Percentiles rank a stretch among this genome's conserved stretches.
These are phyloP conservation scores for Drosophila aldrichi DNA, from an alignment of 2,888 invertebrate species.

Conservation along the genomic window DNA sequence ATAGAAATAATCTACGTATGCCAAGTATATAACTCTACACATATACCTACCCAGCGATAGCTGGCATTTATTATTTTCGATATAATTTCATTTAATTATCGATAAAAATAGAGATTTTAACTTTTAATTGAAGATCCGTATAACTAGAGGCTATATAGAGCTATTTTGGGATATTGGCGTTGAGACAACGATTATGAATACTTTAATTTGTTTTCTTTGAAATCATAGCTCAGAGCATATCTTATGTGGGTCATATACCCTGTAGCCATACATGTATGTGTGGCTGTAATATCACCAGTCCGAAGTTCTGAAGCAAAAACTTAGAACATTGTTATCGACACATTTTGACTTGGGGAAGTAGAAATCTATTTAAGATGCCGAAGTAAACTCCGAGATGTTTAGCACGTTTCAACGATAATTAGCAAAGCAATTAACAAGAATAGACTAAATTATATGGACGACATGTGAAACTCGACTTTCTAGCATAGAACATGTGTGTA, in stretches of 20 bases:
- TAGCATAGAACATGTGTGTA: not conserved
- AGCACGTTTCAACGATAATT: constrained; percentile 31
- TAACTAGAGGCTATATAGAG: not conserved
- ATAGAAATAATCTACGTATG: too few relatives aligned
- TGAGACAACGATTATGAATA: not conserved
- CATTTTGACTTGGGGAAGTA: constrained; percentile 3
- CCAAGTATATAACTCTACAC: not conserved
- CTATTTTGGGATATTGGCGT: not conserved
- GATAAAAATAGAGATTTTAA: not conserved
- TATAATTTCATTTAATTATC: not conserved
- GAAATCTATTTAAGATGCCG: not conserved
- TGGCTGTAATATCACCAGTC: not conserved
- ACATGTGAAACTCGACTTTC: constrained; percentile 1
- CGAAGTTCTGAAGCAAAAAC: not conserved
- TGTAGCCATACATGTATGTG: constrained; percentile 1
- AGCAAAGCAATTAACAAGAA: constrained; percentile 19
- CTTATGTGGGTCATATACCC: constrained; percentile 37
- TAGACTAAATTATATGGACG: not conserved
- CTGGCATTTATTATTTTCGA: not conserved
- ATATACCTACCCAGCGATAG: not conserved
- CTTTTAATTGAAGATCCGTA: not conserved
- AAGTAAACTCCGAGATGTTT: constrained; percentile 11
- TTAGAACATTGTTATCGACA: not conserved
- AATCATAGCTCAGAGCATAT: constrained; percentile 18
- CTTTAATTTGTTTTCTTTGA: not conserved